Evolutionary conservation across 2,113 vertebrate species (phyloP).

Genomic region (Psittacula cyanocephala): DNA sequence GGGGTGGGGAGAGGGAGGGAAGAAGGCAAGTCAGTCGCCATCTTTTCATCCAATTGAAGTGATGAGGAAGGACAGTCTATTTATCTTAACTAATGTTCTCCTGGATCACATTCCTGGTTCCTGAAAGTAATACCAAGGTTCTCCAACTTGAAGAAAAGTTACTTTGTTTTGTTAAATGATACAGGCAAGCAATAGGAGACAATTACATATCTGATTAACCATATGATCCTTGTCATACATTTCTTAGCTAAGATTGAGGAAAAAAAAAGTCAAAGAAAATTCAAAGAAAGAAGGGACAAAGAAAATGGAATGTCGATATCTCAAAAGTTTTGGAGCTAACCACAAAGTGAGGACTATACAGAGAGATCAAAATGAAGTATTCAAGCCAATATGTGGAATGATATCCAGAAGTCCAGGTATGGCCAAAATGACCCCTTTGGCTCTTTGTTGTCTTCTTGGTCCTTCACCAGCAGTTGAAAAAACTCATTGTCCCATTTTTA

Average conservation of each 20-base stretch:
- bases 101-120: not conserved
- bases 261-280: not conserved
- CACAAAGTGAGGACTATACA: not conserved
- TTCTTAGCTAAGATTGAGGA: not conserved
- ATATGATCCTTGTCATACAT: not conserved
- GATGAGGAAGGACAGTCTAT: not conserved
- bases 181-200: not conserved
- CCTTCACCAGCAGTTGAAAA: not conserved
- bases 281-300: not conserved
- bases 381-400: not conserved
- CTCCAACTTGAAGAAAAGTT: not conserved
- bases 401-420: not conserved
- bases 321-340: not conserved
- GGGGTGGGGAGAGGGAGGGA: not conserved
- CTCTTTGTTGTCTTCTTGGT: not conserved
- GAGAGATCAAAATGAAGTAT: not conserved
- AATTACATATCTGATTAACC: not conserved
- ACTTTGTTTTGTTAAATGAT: not conserved
- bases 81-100: slow-evolving; percentile 20
- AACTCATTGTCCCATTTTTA: not conserved
- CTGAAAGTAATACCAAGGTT: not conserved
- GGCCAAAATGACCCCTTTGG: not conserved
- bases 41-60: not conserved
- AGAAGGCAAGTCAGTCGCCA: not conserved
- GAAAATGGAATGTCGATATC: not conserved